phyloP scores from a whole-genome alignment of 1,140 invertebrate species.

The Caenorhabditis remanei region DNA sequence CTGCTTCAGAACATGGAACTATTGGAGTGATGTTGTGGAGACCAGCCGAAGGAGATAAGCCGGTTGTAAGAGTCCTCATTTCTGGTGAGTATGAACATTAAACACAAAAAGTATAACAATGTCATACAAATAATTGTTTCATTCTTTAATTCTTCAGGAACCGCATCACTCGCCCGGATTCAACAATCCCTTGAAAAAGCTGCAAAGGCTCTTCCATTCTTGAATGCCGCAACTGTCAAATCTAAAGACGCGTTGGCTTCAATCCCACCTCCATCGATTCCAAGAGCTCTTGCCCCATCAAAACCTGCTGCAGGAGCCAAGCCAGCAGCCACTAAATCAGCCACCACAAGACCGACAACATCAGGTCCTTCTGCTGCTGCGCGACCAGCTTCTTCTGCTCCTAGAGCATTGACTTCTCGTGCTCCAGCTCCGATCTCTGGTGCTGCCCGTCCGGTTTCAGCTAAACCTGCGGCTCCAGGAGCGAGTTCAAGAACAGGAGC shows the following conservation, averaged over 20 bases:
- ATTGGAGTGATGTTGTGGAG: conserved; percentile 31
- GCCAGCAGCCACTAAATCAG: not conserved
- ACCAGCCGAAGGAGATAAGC: not conserved
- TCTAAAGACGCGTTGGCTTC: not conserved
- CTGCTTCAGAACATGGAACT: not conserved
- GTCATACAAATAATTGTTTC: too few species aligned
- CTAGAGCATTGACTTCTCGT: not conserved
- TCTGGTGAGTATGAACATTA: not conserved
- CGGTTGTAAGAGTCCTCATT: not conserved
- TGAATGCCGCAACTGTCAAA: not conserved
- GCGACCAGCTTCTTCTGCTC: not conserved
- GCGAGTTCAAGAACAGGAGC: too few species aligned
- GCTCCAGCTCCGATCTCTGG: not conserved
- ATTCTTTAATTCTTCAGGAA: not conserved
- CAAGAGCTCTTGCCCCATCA: not conserved
- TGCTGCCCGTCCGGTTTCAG: not conserved
- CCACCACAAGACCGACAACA: not conserved
- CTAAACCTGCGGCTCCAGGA: not conserved
- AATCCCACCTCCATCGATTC: not conserved
- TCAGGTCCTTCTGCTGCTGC: not conserved
- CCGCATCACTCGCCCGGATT: not conserved
- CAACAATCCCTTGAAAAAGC: conserved; percentile 20
- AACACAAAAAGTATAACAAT: not conserved
- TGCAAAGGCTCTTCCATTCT: conserved; percentile 22
- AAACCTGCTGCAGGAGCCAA: not conserved